Evolutionary conservation across 2,888 invertebrate genomes (phyloP), one percentile per base, ranked within the genome.

Genomic region (Aphidoletes aphidimyza): DNA sequence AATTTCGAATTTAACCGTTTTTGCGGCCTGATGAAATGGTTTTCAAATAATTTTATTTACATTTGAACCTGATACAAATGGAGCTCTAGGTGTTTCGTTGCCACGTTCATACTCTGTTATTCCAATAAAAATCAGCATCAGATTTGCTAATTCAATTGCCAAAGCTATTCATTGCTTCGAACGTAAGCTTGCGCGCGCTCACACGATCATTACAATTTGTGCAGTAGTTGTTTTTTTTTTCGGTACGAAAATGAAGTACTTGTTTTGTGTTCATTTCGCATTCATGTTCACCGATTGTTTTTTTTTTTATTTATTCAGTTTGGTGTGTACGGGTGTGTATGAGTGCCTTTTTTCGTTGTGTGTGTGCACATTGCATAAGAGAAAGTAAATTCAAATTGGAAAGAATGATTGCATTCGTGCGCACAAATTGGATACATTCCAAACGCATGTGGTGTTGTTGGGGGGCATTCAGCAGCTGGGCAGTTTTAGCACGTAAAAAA

Each of bases 341-440:
- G 14, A 45, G 9, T 14, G 45, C 45, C 45, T n/a, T 59, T 59
- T 69, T 81, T 8, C 37, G 5, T 81, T 37, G n/a, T 81, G 36
- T 37, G 1, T n/a, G 37, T n/a, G 37, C 37, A 81, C 36, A 37
- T 81, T 81, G 81, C 81, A 81, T 81, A n/a, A 81, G 81, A 81
- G 81, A 81, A 81, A 81, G 81, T 81, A 37, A 37, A 81, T 36
- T 81, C 37, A 81, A 81, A 81, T 81, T 81, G 81, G 9, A 37
- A 81, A 81, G 81, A 81, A 81, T 81, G 6, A 81, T 37, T 81
- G 81, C 37, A 81, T 36, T 81, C 81, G 37, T 81, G 81, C 37
- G 37, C 37, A 37, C 30, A 69, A 69, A 69, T 69, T 69, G 34
- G 69, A 54, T 54, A 54, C 22, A 34, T 30, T 22, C 22, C 11